Conservation (phyloP, 1,140 invertebrate genomes). For the Caenorhabditis briggsae region DNA sequence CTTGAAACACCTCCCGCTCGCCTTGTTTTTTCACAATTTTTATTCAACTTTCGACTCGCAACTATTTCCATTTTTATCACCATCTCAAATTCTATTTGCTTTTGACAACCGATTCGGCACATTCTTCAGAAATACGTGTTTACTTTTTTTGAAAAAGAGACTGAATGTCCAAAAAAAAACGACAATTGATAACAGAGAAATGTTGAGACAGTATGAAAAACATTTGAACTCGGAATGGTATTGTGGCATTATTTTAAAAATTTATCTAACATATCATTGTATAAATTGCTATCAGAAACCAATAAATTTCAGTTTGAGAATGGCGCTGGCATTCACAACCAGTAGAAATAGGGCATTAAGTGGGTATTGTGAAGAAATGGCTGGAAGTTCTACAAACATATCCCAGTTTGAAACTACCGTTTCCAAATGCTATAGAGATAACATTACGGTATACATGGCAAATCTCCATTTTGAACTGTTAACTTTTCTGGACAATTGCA, state of each 20-base stretch:
- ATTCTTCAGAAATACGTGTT: constrained; percentile 36
- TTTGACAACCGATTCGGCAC: constrained; percentile 33
- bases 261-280: no score
- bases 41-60: neutral
- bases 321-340: no score
- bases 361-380: no score
- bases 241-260: no score
- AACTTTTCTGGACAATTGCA: constrained; percentile 33
- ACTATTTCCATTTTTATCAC: constrained; percentile 53
- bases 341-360: no score
- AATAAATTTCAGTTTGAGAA: no score
- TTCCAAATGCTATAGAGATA: no score
- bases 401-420: no score
- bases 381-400: no score
- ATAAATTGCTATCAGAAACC: no score
- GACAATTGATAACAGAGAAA: neutral
- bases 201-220: neutral
- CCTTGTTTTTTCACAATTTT: neutral
- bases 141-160: neutral
- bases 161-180: constrained; percentile 8
- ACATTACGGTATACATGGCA: no score
- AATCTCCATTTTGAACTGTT: neutral
- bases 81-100: constrained; percentile 33
- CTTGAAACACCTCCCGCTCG: neutral
- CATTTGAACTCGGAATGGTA: neutral